phyloP scores from a whole-genome alignment of 2,797 vertebrate species.

The Toxotes lorentzi region DNA sequence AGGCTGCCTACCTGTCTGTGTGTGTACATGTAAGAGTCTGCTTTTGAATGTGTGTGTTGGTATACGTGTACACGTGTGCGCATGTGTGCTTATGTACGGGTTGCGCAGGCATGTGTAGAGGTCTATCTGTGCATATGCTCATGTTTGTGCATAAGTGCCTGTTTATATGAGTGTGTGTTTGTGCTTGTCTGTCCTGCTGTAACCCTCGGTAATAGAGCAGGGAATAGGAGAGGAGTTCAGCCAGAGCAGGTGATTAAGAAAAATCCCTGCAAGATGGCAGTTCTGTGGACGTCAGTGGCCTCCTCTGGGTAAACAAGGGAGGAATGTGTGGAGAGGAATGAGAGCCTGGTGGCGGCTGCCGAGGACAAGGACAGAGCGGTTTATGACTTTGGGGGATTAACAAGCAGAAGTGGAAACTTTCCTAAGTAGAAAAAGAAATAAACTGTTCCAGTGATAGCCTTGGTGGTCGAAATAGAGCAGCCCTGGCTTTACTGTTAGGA shows the following conservation, averaged over 20 bases:
- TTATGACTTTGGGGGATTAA: constrained; percentile 82
- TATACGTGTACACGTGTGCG: not conserved
- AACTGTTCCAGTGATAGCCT: constrained; percentile 52
- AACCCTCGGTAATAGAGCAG: constrained; percentile 76
- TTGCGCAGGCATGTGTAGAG: constrained; percentile 21
- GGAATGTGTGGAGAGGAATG: constrained; percentile 66
- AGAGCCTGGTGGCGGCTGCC: constrained; percentile 69
- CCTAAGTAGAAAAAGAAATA: constrained; percentile 72
- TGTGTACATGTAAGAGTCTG: constrained; percentile 33
- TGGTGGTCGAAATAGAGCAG: constrained; percentile 48
- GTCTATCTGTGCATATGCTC: constrained; percentile 49
- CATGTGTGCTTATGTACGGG: constrained; percentile 3
- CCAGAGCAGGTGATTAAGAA: constrained; percentile 80
- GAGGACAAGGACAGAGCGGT: constrained; percentile 79
- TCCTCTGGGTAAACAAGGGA: constrained; percentile 79
- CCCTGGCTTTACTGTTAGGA: constrained; percentile 26
- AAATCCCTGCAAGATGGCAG: constrained; percentile 82
- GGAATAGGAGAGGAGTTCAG: constrained; percentile 77
- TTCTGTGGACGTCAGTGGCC: constrained; percentile 65
- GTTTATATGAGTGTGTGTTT: constrained; percentile 46
- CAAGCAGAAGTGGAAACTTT: constrained; percentile 77
- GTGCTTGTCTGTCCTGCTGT: constrained; percentile 66
- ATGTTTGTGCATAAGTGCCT: constrained; percentile 38
- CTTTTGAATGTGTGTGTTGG: constrained; percentile 20
- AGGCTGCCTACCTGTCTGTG: constrained; percentile 65